Evolutionary conservation across 2,888 invertebrate genomes (phyloP), one percentile per base, ranked within the genome.

Genomic region (Epinotia bilunana): DNA sequence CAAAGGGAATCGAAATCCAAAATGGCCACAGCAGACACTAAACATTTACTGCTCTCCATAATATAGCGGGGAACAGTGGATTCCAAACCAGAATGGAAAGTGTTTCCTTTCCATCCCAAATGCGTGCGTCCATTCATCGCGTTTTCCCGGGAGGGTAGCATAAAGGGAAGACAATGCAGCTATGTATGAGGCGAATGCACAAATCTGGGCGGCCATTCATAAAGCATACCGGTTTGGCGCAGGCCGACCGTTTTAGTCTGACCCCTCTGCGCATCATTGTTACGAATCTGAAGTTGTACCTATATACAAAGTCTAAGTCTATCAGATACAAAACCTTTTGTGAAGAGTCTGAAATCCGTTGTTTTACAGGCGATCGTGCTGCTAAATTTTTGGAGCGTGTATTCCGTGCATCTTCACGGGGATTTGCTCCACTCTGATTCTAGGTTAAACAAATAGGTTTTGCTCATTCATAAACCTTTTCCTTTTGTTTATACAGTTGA

Each of bases 91-190:
- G 72, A 61, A 72, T 67, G 61, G 75, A 75, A 72, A 75, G 75
- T 72, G 65, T 73, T 85, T 88, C 87, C 88, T 86, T 85, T 84
- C 83, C 57, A 77, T 76, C 79, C 81, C 81, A 80, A 80, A 81
- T 77, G 74, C 49, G 72, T 68, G 67, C 57, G 46, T 43, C 75
- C 72, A 75, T 75, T 75, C 75, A 72, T 75, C 62, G 71, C 65
- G 28, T 55, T 67, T 58, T 75, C 75, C 75, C 75, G 33, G 55
- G 75, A 62, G 75, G 60, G 67, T 16, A 16, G 18, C 75, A 6
- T 18, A 70, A 67, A 72, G 61, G 75, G 75, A 65, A 64, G 49
- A 75, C 75, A 75, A 75, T 75, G 75, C 46, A 46, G 49, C 49
- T 49, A 23, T 72, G 67, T 71, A 72, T 75, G 75, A 64, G 64